These are phyloP conservation scores for Malurus elegans DNA, from an alignment of 2,113 vertebrate genomes.

Conservation along the genomic window DNA sequence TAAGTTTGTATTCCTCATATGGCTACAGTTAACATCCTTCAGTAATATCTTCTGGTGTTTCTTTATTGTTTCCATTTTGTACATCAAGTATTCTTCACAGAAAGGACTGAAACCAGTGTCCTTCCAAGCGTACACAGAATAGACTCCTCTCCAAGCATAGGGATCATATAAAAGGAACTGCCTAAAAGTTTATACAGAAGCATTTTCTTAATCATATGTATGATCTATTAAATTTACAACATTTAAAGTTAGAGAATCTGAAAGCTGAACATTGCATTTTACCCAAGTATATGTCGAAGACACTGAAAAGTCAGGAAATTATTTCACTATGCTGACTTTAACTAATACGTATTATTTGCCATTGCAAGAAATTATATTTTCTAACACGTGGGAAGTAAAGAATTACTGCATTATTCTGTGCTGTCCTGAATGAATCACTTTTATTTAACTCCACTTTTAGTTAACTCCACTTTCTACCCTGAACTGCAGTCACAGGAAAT, in stretches of 20 bases:
- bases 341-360: neutral
- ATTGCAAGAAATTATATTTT: neutral
- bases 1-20: neutral
- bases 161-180: neutral
- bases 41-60: neutral
- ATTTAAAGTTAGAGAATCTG: neutral
- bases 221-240: neutral
- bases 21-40: neutral
- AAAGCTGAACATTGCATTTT: neutral
- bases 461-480: neutral
- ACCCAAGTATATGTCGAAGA: neutral
- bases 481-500: neutral
- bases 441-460: neutral
- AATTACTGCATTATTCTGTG: neutral
- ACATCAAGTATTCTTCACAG: accelerated
- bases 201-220: neutral
- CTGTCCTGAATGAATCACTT: neutral
- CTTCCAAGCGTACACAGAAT: neutral
- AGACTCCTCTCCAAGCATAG: neutral
- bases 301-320: neutral
- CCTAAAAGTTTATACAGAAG: neutral
- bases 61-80: neutral
- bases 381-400: neutral
- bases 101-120: neutral
- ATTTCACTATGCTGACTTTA: neutral